These are phyloP conservation scores for Megalops atlanticus DNA, from an alignment of 2,113 vertebrate genomes.

Conservation along the genomic window DNA sequence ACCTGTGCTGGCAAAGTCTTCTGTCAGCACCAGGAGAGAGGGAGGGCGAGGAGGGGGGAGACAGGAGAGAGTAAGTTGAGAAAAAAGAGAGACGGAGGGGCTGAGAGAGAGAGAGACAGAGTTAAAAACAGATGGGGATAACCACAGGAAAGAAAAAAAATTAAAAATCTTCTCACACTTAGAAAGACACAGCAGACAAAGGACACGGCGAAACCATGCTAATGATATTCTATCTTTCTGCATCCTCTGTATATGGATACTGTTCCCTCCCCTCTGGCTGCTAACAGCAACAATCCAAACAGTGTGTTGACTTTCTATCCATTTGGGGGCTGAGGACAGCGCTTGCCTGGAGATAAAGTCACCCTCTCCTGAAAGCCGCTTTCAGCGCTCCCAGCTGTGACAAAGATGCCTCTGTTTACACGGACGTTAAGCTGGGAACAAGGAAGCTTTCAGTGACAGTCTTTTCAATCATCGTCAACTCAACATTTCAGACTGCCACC, in stretches of 20 bases:
- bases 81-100: slow-evolving; percentile 19
- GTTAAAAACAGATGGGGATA: slow-evolving; percentile 21
- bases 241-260: not conserved
- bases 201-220: slow-evolving; percentile 21
- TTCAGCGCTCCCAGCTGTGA: not conserved
- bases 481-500: not conserved
- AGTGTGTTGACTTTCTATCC: not conserved
- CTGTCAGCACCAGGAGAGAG: slow-evolving; percentile 71
- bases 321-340: not conserved
- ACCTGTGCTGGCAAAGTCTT: slow-evolving; percentile 84
- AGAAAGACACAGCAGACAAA: slow-evolving; percentile 36
- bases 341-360: not conserved
- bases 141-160: slow-evolving; percentile 16
- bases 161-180: slow-evolving; percentile 32
- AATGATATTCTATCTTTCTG: slow-evolving; percentile 29
- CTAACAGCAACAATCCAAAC: not conserved
- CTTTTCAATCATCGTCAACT: not conserved
- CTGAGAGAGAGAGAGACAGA: slow-evolving; percentile 49
- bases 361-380: not conserved
- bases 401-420: not conserved
- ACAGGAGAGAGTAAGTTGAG: slow-evolving; percentile 43
- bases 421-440: not conserved
- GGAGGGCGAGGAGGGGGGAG: slow-evolving; percentile 48
- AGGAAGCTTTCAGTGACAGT: not conserved
- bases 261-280: not conserved